Evolutionary conservation across 2,888 invertebrate species (phyloP), one percentile per base, ranked within the genome.

Genomic region (Brenthis ino): DNA sequence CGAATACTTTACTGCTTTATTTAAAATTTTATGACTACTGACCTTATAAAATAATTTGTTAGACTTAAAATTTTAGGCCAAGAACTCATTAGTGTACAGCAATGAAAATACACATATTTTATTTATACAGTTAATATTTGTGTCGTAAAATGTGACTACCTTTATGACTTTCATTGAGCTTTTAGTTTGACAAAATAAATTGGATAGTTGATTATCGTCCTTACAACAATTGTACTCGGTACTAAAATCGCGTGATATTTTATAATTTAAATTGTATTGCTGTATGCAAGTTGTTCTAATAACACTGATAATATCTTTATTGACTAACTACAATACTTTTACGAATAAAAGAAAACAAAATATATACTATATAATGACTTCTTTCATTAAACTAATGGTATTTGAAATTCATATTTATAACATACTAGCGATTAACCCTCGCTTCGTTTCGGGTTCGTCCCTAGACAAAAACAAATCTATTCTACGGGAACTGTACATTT

Each of bases 241-340:
- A 11, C 66, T 64, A 66, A 16, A 68, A 53, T 68, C 11, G 53
- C 55, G 3, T 68, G 69, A 48, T 12, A 13, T 12, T 47, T 47
- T 57, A 57, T 13, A 24, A 37, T 33, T 48, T 24, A 54, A 65
- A 65, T 48, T 60, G 60, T 60, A 50, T 16, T 50, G 61, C 57
- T 51, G 28, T 64, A 56, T 66, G 50, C 58, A 71, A 56, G 71
- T 61, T 65, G 67, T 53, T 69, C 67, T 73, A 65, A 73, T 67
- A 67, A 69, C 55, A 14, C 28, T 24, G 71, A 74, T 74, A 74
- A 58, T 67, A 74, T 71, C 73, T 73, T 68, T 73, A 74, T 70
- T 68, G 73, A 67, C 65, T 54, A 64, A 72, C 60, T 69, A 67
- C 67, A 70, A 69, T 70, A 68, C 64, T 68, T 66, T 68, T 60